Evolutionary conservation across 1,140 invertebrate species (phyloP).

Genomic region (Phthorimaea operculella): DNA sequence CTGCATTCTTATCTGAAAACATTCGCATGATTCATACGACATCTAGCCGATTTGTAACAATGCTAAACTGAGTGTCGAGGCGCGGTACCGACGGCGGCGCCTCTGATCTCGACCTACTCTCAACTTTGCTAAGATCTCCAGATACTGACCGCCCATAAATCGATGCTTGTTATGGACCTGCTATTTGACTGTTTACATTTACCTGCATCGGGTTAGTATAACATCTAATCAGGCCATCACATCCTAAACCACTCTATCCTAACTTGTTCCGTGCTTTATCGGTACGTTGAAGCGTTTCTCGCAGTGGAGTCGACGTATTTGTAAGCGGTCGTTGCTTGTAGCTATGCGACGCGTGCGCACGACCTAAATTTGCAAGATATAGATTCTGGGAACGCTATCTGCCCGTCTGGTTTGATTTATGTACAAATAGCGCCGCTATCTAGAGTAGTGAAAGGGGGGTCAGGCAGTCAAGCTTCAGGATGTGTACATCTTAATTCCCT

Average conservation of each 20-base stretch:
- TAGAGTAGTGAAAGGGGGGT: constrained; percentile 28
- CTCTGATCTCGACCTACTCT: constrained; percentile 46
- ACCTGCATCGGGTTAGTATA: constrained; percentile 35
- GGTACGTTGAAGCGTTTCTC: constrained; percentile 4
- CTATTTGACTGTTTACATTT: constrained; percentile 46
- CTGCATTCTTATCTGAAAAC: constrained; percentile 54
- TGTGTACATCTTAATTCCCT: constrained; percentile 44
- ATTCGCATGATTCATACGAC: constrained; percentile 53
- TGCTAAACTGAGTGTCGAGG: constrained; percentile 52
- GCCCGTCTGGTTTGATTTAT: constrained; percentile 32
- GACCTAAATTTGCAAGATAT: constrained; percentile 15
- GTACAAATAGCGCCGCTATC: constrained; percentile 27
- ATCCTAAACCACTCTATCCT: constrained; percentile 14
- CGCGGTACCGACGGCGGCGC: constrained; percentile 38
- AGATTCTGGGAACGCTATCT: constrained; percentile 24
- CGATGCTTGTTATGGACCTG: constrained; percentile 53
- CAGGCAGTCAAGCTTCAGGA: constrained; percentile 39
- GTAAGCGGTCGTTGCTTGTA: background rate
- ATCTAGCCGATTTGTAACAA: constrained; percentile 49
- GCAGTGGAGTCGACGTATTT: background rate
- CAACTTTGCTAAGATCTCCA: constrained; percentile 30
- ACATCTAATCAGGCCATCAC: constrained; percentile 54
- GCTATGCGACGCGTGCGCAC: background rate
- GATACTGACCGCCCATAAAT: constrained; percentile 54
- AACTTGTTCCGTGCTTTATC: constrained; percentile 17